These are phyloP conservation scores for Epinephelus fuscoguttatus DNA, from an alignment of 2,113 vertebrate species.

Conservation along the genomic window DNA sequence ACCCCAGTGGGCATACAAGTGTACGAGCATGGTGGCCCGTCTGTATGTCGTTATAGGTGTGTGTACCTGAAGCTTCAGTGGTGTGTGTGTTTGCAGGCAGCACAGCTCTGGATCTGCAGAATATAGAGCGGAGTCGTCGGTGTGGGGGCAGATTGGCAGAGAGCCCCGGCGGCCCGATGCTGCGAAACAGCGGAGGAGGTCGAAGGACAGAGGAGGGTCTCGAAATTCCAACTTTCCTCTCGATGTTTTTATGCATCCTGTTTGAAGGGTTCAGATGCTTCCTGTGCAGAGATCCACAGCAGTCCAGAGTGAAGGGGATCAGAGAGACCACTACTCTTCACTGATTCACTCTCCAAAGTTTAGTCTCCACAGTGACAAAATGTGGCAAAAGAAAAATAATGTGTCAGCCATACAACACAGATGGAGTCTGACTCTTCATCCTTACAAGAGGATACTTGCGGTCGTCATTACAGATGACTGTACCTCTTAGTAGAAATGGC, in stretches of 20 bases:
- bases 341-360: neutral
- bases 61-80: neutral
- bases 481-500: constrained; percentile 1
- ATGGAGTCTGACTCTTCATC: neutral
- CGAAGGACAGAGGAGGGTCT: constrained; percentile 29
- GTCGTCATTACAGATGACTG: neutral
- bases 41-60: constrained; percentile 26
- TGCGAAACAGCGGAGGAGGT: constrained; percentile 68
- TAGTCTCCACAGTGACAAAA: neutral
- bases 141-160: constrained; percentile 67
- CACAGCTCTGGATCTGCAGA: constrained; percentile 59
- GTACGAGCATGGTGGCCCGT: neutral
- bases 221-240: neutral
- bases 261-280: neutral
- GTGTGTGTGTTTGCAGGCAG: constrained; percentile 45
- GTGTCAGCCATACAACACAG: neutral
- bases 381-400: neutral
- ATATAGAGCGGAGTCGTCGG: constrained; percentile 64
- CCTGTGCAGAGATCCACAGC: neutral
- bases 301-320: constrained; percentile 1
- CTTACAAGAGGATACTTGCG: neutral
- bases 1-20: neutral
- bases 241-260: constrained; percentile 17
- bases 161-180: constrained; percentile 47
- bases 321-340: neutral